A percentile compares a stretch with the other conserved stretches of the same genome.
Conservation (phyloP, 2,888 invertebrate species). For the Dryobotodes eremita region DNA sequence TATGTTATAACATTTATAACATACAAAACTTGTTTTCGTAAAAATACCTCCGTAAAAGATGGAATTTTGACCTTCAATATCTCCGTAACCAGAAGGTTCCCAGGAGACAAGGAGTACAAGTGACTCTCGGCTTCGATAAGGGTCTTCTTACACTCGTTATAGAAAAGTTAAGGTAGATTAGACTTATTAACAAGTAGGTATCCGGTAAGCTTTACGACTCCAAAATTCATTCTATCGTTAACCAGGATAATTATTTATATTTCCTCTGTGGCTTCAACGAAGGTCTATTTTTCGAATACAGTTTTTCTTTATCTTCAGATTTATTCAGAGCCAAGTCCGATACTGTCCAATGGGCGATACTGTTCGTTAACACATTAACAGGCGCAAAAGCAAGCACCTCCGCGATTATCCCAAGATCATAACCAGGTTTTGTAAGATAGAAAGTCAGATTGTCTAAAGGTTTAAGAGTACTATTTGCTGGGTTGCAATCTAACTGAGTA, state of each 20-base stretch:
- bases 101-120: no score
- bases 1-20: no score
- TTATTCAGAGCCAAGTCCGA: slow-evolving; percentile 14
- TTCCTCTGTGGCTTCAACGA: not conserved
- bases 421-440: slow-evolving; percentile 37
- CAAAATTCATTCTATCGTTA: no score
- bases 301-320: not conserved
- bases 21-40: no score
- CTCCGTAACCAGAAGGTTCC: no score
- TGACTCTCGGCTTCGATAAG: no score
- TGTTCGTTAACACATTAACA: slow-evolving; percentile 11
- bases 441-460: slow-evolving; percentile 31
- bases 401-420: slow-evolving; percentile 12
- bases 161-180: no score
- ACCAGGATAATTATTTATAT: no score
- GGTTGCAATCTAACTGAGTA: slow-evolving; percentile 18
- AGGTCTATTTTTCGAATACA: not conserved
- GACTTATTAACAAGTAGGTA: not conserved
- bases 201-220: no score
- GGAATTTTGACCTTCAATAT: no score
- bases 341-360: slow-evolving; percentile 9
- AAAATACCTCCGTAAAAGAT: no score
- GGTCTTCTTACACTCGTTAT: not conserved
- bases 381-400: not conserved
- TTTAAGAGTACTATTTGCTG: slow-evolving; percentile 1